phyloP scores from a whole-genome alignment of 2,888 invertebrate genomes.

The Oscheius myriophilus region DNA sequence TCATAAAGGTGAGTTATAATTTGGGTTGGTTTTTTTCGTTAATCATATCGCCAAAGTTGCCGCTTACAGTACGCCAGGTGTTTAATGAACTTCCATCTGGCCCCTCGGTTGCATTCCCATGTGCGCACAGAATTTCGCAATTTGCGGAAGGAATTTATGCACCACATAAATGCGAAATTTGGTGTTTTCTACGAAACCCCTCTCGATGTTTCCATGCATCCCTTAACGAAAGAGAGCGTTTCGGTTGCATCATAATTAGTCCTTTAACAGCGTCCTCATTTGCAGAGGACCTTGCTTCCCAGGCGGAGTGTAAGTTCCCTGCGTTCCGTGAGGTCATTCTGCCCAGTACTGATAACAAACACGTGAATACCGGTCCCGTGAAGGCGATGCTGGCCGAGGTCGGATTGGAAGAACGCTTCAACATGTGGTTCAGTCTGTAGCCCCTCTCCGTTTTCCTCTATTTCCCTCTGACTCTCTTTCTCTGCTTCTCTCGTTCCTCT shows the following conservation, averaged over 20 bases:
- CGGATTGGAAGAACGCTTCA: conserved; percentile 16
- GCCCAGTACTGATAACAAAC: conserved; percentile 1
- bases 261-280: background rate
- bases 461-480: background rate
- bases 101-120: no score
- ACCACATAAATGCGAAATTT: no score
- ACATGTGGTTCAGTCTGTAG: conserved; percentile 9
- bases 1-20: conserved; percentile 8
- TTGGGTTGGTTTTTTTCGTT: no score
- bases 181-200: no score
- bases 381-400: conserved; percentile 3
- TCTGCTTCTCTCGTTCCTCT: no score
- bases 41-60: no score
- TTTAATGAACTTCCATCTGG: no score
- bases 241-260: background rate
- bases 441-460: background rate
- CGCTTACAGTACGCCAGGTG: no score
- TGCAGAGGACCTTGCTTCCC: conserved; percentile 15
- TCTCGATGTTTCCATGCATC: no score
- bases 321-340: conserved; percentile 4
- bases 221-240: no score
- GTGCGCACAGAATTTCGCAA: no score
- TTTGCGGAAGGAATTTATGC: no score
- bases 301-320: conserved; percentile 3
- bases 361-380: conserved; percentile 5